A percentile compares a stretch with the other conserved stretches of the same genome.
Evolutionary conservation across 2,888 invertebrate genomes (phyloP).

Genomic region (Synergus umbraculus): DNA sequence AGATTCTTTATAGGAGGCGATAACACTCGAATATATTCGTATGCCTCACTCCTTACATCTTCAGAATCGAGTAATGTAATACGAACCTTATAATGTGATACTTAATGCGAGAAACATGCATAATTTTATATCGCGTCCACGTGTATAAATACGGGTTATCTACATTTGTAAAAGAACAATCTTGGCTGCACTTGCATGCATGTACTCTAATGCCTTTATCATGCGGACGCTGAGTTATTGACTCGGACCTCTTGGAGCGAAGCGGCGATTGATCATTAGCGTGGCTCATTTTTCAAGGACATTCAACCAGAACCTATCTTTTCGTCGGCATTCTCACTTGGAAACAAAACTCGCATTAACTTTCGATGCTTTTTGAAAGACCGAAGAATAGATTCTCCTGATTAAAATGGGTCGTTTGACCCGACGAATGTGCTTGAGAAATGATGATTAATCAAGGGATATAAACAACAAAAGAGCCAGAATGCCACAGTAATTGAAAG

Average conservation of each 20-base stretch:
- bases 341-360: neutral
- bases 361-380: neutral
- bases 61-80: slow-evolving; percentile 8
- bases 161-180: slow-evolving; percentile 9
- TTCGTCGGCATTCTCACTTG: slow-evolving; percentile 8
- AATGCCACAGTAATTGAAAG: neutral
- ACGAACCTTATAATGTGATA: neutral
- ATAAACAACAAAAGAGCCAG: neutral
- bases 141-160: slow-evolving; percentile 1
- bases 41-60: neutral
- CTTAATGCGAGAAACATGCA: slow-evolving; percentile 11
- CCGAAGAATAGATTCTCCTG: neutral
- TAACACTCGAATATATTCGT: neutral
- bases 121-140: neutral
- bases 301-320: slow-evolving; percentile 13
- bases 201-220: slow-evolving; percentile 25
- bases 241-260: slow-evolving; percentile 9
- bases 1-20: neutral
- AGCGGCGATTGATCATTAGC: slow-evolving; percentile 26
- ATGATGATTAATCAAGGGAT: neutral
- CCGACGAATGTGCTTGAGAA: neutral
- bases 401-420: neutral
- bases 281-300: slow-evolving; percentile 15
- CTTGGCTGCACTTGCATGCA: neutral
- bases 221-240: slow-evolving; percentile 29